A percentile compares a stretch with the other conserved stretches of the same genome.
Conservation (phyloP, 2,797 vertebrate genomes). For the Micropoecilia bifurca region DNA sequence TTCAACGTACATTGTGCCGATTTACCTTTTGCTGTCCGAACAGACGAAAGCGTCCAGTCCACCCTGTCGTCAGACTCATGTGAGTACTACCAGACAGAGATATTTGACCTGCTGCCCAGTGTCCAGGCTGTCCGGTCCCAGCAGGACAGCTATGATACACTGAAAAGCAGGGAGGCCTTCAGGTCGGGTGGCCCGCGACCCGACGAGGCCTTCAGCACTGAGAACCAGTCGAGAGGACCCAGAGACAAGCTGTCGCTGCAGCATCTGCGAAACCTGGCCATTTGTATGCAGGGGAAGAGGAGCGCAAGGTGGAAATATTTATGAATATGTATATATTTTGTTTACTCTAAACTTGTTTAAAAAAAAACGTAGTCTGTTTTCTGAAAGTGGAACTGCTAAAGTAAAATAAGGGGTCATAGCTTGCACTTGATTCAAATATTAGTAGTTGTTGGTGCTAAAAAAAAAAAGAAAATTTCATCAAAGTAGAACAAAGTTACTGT, state of each 20-base stretch:
- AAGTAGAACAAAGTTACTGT: background rate
- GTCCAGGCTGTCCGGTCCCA: slow-evolving; percentile 45
- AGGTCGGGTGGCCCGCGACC: slow-evolving; percentile 4
- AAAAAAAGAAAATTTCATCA: background rate
- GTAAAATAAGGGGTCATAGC: too few species aligned
- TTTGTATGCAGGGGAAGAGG: slow-evolving; percentile 77
- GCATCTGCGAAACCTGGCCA: slow-evolving; percentile 64
- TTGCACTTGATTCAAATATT: background rate
- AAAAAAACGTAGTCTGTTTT: background rate
- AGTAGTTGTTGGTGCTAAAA: background rate
- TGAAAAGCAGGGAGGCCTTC: background rate
- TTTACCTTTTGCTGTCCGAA: slow-evolving; percentile 5
- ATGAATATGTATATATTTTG: background rate
- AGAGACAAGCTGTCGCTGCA: slow-evolving; percentile 49
- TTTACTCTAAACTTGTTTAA: background rate
- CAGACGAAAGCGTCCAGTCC: slow-evolving; percentile 68
- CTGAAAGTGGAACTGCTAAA: background rate
- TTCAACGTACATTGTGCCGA: background rate
- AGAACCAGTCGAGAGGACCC: slow-evolving; percentile 19
- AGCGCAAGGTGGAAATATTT: slow-evolving; percentile 60
- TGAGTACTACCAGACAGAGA: slow-evolving; percentile 73
- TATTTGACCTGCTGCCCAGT: slow-evolving; percentile 76
- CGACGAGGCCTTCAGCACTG: background rate
- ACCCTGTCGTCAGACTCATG: slow-evolving; percentile 62
- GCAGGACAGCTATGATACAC: slow-evolving; percentile 19